These are phyloP conservation scores for Ylistrum balloti DNA, from an alignment of 1,140 invertebrate genomes.

Conservation along the genomic window DNA sequence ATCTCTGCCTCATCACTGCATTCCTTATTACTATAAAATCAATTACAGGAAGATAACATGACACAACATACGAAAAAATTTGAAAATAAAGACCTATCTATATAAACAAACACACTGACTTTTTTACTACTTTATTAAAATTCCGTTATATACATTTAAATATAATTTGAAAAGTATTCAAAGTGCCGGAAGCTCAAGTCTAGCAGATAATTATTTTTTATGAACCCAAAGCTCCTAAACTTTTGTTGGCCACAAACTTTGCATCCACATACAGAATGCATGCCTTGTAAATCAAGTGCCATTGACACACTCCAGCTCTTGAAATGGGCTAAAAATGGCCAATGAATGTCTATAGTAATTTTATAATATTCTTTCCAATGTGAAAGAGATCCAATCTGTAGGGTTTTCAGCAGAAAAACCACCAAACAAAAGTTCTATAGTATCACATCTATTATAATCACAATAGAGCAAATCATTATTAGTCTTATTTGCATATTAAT, in stretches of 20 bases:
- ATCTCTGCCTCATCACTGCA: not conserved
- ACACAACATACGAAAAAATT: not conserved
- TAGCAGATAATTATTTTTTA: not conserved
- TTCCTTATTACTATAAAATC: not conserved
- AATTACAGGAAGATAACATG: not conserved
- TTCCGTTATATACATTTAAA: not conserved
- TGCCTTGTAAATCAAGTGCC: not conserved
- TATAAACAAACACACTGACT: not conserved
- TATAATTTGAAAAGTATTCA: not conserved
- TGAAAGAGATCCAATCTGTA: not conserved
- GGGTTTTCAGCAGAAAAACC: not conserved
- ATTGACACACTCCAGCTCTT: too few relatives aligned
- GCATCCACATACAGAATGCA: not conserved
- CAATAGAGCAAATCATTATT: not conserved
- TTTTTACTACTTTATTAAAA: not conserved
- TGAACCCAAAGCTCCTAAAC: too few relatives aligned
- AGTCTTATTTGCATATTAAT: not conserved
- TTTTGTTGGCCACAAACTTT: not conserved
- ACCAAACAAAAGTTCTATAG: not conserved
- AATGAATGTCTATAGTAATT: not conserved
- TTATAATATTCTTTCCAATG: not conserved
- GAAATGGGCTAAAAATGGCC: too few relatives aligned
- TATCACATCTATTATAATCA: not conserved
- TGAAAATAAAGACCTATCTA: slow-evolving; percentile 21
- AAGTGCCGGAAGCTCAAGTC: not conserved